These are phyloP conservation scores for Amphiprion percula DNA, from an alignment of 2,113 vertebrate genomes.

Conservation along the genomic window DNA sequence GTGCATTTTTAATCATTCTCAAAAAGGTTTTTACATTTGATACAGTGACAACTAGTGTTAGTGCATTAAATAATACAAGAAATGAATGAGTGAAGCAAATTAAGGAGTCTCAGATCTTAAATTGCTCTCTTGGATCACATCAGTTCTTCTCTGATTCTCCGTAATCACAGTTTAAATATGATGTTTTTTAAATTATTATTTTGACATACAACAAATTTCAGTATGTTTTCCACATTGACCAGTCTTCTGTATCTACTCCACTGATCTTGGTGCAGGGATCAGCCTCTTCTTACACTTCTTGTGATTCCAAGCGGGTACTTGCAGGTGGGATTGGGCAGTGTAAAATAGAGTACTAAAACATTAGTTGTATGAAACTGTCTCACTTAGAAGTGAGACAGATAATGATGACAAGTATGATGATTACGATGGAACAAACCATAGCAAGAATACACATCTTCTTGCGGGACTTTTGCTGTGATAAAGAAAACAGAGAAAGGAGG, in stretches of 20 bases:
- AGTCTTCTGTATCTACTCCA: not conserved
- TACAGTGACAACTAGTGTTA: slow-evolving; percentile 72
- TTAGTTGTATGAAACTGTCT: slow-evolving; percentile 51
- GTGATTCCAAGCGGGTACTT: slow-evolving; percentile 48
- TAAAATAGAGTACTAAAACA: slow-evolving; percentile 46
- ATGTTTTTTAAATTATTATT: slow-evolving; percentile 74
- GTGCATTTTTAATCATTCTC: slow-evolving; percentile 11
- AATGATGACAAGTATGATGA: slow-evolving; percentile 84
- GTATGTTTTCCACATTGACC: slow-evolving; percentile 11
- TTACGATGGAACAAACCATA: slow-evolving; percentile 85
- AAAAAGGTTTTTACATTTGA: slow-evolving; percentile 31
- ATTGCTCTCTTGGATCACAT: not conserved
- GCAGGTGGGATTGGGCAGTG: slow-evolving; percentile 37
- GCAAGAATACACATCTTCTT: slow-evolving; percentile 98
- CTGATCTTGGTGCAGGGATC: slow-evolving; percentile 2
- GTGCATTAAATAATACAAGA: slow-evolving; percentile 72
- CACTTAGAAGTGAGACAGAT: slow-evolving; percentile 83
- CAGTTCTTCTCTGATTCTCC: slow-evolving; percentile 48
- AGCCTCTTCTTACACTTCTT: slow-evolving; percentile 22
- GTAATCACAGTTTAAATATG: slow-evolving; percentile 79
- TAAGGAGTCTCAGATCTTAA: slow-evolving; percentile 53
- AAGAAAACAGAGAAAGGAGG: slow-evolving; percentile 1
- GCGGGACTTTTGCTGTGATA: slow-evolving; percentile 92
- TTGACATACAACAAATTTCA: slow-evolving; percentile 51
- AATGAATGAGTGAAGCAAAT: slow-evolving; percentile 44